A percentile compares a stretch with the other conserved stretches of the same genome.
Evolutionary conservation across 2,888 invertebrate species (phyloP).

Genomic region (Conomelus anceps): DNA sequence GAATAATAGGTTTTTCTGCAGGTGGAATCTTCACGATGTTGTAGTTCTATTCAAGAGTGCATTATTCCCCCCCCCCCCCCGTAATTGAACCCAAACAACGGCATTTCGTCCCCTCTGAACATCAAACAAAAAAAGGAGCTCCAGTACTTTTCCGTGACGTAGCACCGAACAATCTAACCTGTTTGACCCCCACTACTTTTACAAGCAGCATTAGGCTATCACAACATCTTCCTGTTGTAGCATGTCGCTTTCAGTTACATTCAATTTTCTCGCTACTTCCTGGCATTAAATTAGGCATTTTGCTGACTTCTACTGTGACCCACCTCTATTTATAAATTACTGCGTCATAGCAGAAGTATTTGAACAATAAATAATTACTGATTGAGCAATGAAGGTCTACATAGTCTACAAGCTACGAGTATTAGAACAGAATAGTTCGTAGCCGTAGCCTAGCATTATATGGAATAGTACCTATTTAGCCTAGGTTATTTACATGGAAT

Average conservation of each 20-base stretch:
- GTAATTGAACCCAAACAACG: background rate
- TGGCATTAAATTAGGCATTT: no score
- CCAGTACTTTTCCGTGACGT: slow-evolving; percentile 12
- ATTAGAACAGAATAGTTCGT: no score
- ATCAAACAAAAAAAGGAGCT: background rate
- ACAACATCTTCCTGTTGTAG: background rate
- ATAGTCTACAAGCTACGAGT: no score
- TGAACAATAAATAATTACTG: background rate
- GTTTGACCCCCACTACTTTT: background rate
- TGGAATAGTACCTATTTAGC: no score
- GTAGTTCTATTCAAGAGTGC: background rate
- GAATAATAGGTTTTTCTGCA: background rate
- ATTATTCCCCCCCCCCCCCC: background rate
- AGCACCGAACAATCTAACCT: background rate
- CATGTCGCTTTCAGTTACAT: background rate
- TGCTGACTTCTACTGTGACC: background rate
- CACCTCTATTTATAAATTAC: background rate
- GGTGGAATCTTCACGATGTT: background rate
- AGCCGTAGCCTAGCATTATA: no score
- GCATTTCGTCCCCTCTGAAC: background rate
- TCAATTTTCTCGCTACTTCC: background rate
- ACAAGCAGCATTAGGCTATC: no score
- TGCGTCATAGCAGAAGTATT: background rate
- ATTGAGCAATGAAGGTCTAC: background rate
- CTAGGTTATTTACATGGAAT: no score